These are phyloP conservation scores for Alouatta palliata DNA, from an alignment of 2,113 vertebrate species.

Conservation along the genomic window DNA sequence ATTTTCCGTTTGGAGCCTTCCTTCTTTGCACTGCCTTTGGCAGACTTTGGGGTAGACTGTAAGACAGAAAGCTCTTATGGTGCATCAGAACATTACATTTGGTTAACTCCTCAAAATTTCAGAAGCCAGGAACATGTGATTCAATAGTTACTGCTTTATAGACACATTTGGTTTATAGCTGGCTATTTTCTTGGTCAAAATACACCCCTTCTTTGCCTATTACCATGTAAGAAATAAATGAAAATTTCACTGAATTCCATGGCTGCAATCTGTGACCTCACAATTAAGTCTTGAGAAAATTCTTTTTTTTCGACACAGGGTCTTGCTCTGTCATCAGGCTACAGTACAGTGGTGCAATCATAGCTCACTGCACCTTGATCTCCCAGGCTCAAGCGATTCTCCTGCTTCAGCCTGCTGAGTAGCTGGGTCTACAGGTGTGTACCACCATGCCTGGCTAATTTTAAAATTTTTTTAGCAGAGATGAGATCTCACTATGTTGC, in stretches of 20 bases:
- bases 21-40: conserved; percentile 96
- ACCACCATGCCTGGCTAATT: no score
- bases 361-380: no score
- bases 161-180: conserved; percentile 10
- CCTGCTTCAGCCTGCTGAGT: no score
- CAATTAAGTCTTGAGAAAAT: conserved; percentile 55
- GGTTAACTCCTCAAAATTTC: conserved; percentile 9
- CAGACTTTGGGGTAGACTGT: conserved; percentile 96
- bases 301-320: no score
- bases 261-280: conserved; percentile 56
- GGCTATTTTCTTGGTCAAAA: conserved; percentile 48
- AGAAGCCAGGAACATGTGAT: conserved; percentile 38
- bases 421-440: no score
- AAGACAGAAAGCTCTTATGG: conserved; percentile 74
- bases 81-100: conserved; percentile 34
- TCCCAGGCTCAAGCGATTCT: no score
- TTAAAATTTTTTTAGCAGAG: no score
- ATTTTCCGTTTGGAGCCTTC: conserved; percentile 98
- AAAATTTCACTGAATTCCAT: conserved; percentile 59
- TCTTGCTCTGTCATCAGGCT: no score
- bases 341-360: no score
- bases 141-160: conserved; percentile 36
- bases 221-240: conserved; percentile 22
- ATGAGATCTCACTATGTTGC: no score
- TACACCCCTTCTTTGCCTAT: conserved; percentile 41